phyloP scores from a whole-genome alignment of 2,113 vertebrate species.

The Crocuta crocuta region DNA sequence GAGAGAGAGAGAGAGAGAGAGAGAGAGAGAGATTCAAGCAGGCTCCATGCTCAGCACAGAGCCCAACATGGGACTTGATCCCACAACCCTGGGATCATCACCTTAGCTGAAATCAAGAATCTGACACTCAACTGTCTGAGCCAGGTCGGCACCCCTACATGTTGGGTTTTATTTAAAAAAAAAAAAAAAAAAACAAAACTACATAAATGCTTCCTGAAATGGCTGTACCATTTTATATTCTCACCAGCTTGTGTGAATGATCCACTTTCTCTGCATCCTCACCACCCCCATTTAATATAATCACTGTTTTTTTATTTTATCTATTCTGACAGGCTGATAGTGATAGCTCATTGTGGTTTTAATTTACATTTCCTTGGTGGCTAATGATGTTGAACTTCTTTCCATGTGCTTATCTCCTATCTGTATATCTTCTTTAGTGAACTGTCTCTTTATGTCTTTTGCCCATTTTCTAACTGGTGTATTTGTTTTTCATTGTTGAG shows the following conservation, averaged over 20 bases:
- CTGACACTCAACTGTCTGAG: too few species aligned
- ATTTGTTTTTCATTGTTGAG: background rate
- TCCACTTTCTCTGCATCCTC: background rate
- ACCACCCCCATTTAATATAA: background rate
- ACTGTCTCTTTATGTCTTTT: background rate
- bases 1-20: too few species aligned
- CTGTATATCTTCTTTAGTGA: background rate
- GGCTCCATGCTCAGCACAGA: too few species aligned
- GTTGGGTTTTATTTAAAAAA: background rate
- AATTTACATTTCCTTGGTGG: background rate
- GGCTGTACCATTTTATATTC: background rate
- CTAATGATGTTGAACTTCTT: background rate
- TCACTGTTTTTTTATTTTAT: background rate
- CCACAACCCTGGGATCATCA: too few species aligned
- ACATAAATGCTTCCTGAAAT: background rate
- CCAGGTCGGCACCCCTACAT: too few species aligned
- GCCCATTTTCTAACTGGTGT: background rate
- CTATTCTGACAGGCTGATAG: background rate
- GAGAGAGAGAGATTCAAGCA: too few species aligned
- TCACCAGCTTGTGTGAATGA: background rate
- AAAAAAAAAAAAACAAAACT: background rate
- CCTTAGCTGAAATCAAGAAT: too few species aligned
- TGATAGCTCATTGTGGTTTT: background rate
- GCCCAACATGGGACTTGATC: too few species aligned
- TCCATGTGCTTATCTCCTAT: background rate